Evolutionary conservation across 2,888 invertebrate genomes (phyloP), one percentile per base, ranked within the genome.

Genomic region (Drosophila greeni): DNA sequence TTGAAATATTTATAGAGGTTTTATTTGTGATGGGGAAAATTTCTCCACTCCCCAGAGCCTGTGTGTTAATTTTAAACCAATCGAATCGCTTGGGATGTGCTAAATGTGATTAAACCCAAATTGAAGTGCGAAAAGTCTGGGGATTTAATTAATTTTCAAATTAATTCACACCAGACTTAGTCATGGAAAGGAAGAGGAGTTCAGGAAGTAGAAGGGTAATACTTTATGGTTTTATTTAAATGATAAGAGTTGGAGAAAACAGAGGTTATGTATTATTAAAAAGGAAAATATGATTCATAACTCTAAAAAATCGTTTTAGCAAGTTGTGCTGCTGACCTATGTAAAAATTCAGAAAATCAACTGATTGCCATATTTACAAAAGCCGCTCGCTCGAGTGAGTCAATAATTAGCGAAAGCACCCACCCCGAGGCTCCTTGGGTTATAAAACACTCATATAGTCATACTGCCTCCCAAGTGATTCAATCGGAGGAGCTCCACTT

Each of bases 51-150:
- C 49, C 20, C 23, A 39, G 26, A 43, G 16, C 1, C 3, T 5
- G n/a, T 34, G 51, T 68, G 69, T 36, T 66, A 68, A 66, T 66
- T 68, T 43, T 60, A 47, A 12, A 18, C n/a, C 37, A 59, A 66
- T 39, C 62, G 42, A 53, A 45, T 53, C 20, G 9, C 11, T 66
- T 31, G 8, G 7, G 9, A 52, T 9, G 51, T 68, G 66, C 61
- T 66, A 66, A 66, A 8, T 29, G 47, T 24, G 45, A 49, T 69
- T 66, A 69, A 68, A 47, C 43, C 29, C 11, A 33, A 45, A 40
- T 59, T 42, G 20, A 66, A 39, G 49, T 66, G 51, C 29, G 37
- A 66, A 64, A 39, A 67, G 59, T 59, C 66, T 66, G 69, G 16
- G 51, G 29, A 14, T 36, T 57, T 58, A 24, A 49, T 48, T 29